Base-by-base conservation (phyloP, 2,797 vertebrate species). In the Glyptemys insculpta region DNA sequence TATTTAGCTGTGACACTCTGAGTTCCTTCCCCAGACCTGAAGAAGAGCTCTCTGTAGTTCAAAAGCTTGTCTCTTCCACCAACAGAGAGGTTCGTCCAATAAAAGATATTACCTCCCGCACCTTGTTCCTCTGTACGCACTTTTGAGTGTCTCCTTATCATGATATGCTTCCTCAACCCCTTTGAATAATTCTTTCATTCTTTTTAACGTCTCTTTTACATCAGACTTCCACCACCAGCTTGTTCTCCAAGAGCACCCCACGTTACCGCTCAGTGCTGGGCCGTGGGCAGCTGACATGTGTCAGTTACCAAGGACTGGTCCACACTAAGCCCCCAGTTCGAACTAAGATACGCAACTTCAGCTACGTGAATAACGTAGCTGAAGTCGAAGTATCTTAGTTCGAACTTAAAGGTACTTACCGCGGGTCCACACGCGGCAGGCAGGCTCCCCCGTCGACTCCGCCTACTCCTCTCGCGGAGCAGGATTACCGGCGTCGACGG, bases 181-280 rank as follows among this genome's bases (percentile, higher is more conserved):
- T 68, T 37, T 19, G 34, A 68, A 68, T 68, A 68, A 37, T 37
- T 68, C 62, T 34, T 65, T 65, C 34, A 9, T 65, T 65, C 34
- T 68, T 68, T 68, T n/a, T 37, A 68, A 68, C 5, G 8, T 68
- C 8, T 68, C 62, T 68, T 68, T 8, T 19, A 19, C 34, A 19
- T 37, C 34, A 37, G 62, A 68, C 7, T n/a, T 68, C 34, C 62
- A 37, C 62, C 6, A 16, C 59, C 31, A 62, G 7, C 31, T 34
- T 62, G 59, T 62, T 62, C 59, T 34, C 34, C 4, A n/a, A 68
- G 62, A n/a, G 34, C 34, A n/a, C 34, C 62, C 34, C 34, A 37
- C 5, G 5, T n/a, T n/a, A 21, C 16, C 0, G 1, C 16, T 5
- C 62, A n/a, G 16, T 8, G 62, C 34, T 68, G 34, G 18, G 34